These are phyloP conservation scores for Mixornis gularis DNA, from an alignment of 2,113 vertebrate genomes.

Conservation along the genomic window DNA sequence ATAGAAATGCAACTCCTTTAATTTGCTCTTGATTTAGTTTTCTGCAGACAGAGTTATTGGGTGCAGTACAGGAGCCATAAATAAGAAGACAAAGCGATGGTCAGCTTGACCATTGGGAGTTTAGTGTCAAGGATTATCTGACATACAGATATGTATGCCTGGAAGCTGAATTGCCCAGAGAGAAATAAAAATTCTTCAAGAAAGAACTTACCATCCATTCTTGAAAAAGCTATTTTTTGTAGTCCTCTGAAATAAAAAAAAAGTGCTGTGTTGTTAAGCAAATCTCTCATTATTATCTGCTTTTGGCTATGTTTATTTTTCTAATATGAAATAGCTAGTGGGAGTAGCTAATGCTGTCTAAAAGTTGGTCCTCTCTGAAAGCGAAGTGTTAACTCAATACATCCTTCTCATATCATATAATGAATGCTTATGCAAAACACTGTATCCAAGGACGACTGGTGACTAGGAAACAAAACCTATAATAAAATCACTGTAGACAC, in stretches of 20 bases:
- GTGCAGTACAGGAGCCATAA: not conserved
- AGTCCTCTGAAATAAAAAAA: not conserved
- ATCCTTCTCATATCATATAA: not conserved
- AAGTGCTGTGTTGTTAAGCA: not conserved
- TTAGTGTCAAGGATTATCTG: not conserved
- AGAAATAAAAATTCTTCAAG: not conserved
- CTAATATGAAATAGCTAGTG: not conserved
- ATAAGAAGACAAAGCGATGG: not conserved
- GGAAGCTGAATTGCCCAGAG: not conserved
- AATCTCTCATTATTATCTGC: not conserved
- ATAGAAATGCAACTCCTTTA: not conserved
- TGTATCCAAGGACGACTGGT: not conserved
- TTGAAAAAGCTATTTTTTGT: not conserved
- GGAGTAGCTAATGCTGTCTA: not conserved
- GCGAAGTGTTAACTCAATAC: not conserved
- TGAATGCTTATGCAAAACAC: not conserved
- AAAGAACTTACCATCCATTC: not conserved
- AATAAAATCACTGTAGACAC: conserved; percentile 33
- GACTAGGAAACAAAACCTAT: conserved; percentile 37
- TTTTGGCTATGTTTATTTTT: not conserved
- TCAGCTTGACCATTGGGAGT: not conserved
- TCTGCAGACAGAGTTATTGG: not conserved
- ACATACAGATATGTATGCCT: not conserved
- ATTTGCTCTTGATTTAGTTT: not conserved
- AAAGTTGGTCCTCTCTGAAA: not conserved